Percentiles rank a stretch among this genome's conserved stretches.
Conservation (phyloP, 2,888 invertebrate genomes). For the Argynnis bischoffii region DNA sequence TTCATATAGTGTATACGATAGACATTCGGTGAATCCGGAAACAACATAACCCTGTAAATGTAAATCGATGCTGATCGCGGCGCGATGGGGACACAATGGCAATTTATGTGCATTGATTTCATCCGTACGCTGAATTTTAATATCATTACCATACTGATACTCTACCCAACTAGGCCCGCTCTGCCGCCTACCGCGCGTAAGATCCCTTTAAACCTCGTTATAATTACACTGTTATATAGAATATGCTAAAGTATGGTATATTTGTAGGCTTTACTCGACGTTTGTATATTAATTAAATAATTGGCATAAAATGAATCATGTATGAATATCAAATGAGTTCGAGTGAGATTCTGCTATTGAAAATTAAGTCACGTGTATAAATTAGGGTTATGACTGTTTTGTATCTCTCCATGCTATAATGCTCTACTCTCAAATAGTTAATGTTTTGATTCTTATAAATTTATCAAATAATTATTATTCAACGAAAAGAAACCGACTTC, state of each 20-base stretch:
- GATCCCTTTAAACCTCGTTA: not conserved
- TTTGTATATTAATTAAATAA: conserved; percentile 1
- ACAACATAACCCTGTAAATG: not conserved
- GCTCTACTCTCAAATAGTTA: too few relatives aligned
- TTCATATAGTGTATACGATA: too few relatives aligned
- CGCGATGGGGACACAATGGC: not conserved
- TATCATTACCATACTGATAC: conserved; percentile 9
- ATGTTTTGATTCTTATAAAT: too few relatives aligned
- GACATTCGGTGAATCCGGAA: not conserved
- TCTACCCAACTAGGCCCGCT: not conserved
- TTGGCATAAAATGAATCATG: conserved; percentile 2
- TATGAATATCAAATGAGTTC: not conserved
- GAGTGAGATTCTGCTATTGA: not conserved
- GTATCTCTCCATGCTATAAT: not conserved
- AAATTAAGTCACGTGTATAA: not conserved
- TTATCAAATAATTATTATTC: too few relatives aligned
- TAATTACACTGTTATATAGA: not conserved
- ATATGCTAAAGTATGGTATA: not conserved
- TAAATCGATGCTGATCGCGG: not conserved
- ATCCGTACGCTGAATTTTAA: conserved; percentile 27
- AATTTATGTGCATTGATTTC: conserved; percentile 36
- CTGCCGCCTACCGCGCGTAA: not conserved
- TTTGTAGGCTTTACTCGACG: not conserved
- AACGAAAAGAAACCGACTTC: not conserved
- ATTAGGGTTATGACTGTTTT: not conserved